Evolutionary conservation across 2,113 vertebrate species (phyloP), one percentile per base, ranked within the genome.

Genomic region (Sinocyclocheilus grahami): DNA sequence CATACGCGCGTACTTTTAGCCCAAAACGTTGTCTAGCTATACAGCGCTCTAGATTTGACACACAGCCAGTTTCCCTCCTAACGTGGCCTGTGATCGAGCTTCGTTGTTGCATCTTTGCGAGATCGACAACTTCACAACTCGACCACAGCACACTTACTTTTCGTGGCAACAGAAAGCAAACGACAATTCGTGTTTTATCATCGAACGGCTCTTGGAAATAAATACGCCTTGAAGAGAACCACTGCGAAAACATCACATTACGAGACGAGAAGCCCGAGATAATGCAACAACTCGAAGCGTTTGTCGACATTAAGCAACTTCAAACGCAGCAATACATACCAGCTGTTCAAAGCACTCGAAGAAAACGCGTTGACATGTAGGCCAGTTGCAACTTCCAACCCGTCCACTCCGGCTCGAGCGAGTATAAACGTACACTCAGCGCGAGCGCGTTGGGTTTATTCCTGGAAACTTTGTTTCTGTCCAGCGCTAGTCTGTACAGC

Each of bases 291-390:
- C n/a, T 18, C 24, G 30, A 33, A 27, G 37, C 39, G 20, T 4
- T 55, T 46, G 13, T 24, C 27, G 7, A 0, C 24, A 20, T 67
- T 77, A 55, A 24, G 2, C 13, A 60, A 30, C 27, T 12, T 63
- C 79, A 86, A 86, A n/a, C 27, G 51, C 0, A 58, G 42, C 16
- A 77, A 55, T 85, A 95, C 95, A 91, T 92, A 95, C 95, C 95
- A 94, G 94, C 94, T 94, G 94, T 93, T 95, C 91, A 95, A 87
- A 75, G 87, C 75, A 89, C 90, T 81, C 86, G 8, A 7, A 85
- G 83, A 77, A 89, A 91, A 89, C 81, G 86, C 88, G 93, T 92
- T 92, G 93, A 92, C 95, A 95, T 95, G 94, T 72, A 95, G 92
- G 91, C 93, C 91, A 92, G 88, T 92, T 88, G 90, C 87, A 85